These are phyloP conservation scores for Mongoloraphidia duomilia DNA, from an alignment of 2,888 invertebrate genomes.

Conservation along the genomic window DNA sequence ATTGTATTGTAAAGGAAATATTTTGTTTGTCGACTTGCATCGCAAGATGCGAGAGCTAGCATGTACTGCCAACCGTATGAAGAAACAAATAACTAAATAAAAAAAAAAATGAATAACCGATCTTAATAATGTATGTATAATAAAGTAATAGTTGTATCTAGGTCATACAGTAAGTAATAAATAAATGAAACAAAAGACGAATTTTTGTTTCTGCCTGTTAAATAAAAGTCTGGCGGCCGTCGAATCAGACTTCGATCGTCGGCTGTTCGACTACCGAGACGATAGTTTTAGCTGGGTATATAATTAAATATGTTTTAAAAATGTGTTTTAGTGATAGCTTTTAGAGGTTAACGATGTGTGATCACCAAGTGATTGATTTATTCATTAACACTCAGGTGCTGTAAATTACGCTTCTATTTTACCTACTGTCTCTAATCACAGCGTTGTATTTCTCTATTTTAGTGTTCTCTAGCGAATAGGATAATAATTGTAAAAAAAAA, in stretches of 20 bases:
- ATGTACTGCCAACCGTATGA: conserved; percentile 7
- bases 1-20: conserved; percentile 5
- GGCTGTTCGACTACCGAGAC: no score
- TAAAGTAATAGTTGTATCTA: background rate
- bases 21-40: conserved; percentile 7
- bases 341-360: background rate
- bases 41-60: conserved; percentile 7
- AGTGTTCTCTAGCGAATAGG: no score
- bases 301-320: no score
- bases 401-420: background rate
- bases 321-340: background rate
- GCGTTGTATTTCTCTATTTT: no score
- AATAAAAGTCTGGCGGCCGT: no score
- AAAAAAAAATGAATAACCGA: conserved; percentile 1
- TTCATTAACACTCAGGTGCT: conserved; percentile 3
- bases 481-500: background rate
- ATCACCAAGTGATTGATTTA: background rate
- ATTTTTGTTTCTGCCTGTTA: no score
- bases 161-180: background rate
- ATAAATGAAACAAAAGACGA: background rate
- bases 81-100: conserved; percentile 2
- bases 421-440: no score
- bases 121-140: background rate
- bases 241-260: no score
- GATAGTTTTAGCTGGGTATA: no score